phyloP scores from a whole-genome alignment of 2,113 vertebrate species.

The Paradoxurus hermaphroditus region DNA sequence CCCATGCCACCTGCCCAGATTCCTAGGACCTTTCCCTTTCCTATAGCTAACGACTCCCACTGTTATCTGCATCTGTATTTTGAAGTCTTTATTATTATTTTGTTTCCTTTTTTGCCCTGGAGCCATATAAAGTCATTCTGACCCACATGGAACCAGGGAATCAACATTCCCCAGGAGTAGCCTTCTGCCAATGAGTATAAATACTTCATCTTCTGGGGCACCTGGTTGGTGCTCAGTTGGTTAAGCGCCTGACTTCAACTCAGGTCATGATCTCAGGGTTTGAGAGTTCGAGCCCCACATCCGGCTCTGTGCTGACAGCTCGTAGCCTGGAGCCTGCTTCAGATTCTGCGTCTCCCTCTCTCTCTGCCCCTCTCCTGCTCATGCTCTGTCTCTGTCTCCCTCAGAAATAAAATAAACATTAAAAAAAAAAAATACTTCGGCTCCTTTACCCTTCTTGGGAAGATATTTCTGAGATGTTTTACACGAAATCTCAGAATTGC shows the following conservation, averaged over 20 bases:
- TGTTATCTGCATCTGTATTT: not conserved
- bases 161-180: not conserved
- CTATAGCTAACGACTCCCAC: not conserved
- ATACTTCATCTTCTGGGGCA: too few relatives aligned
- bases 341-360: too few relatives aligned
- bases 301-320: too few relatives aligned
- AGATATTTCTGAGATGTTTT: not conserved
- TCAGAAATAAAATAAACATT: too few relatives aligned
- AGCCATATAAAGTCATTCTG: not conserved
- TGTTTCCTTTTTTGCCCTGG: not conserved
- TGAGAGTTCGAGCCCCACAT: too few relatives aligned
- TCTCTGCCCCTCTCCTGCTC: too few relatives aligned
- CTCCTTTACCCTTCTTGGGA: not conserved
- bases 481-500: not conserved
- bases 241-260: too few relatives aligned
- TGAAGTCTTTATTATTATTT: not conserved
- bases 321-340: too few relatives aligned
- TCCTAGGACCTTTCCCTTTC: not conserved
- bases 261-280: too few relatives aligned
- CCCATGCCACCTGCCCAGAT: accelerated
- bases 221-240: too few relatives aligned
- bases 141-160: not conserved
- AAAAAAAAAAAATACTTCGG: too few relatives aligned
- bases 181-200: not conserved
- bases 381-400: too few relatives aligned